These are phyloP conservation scores for Mesorhabditis belari DNA, from an alignment of 2,888 invertebrate species.

Conservation along the genomic window DNA sequence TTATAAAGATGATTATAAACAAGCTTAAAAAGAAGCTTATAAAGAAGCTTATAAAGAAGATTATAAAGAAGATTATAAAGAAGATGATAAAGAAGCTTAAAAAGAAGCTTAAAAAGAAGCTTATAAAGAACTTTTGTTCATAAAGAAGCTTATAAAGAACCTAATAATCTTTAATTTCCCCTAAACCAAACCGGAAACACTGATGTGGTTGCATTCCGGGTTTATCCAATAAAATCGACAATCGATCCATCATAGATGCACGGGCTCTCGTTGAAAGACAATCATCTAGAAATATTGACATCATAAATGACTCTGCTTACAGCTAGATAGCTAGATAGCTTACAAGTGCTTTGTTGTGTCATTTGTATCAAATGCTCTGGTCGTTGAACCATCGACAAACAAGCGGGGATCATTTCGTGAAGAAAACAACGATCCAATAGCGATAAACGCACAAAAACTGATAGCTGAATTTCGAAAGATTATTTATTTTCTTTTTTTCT, in stretches of 20 bases:
- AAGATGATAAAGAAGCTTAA: no score
- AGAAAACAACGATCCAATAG: slow-evolving; percentile 52
- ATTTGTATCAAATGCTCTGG: slow-evolving; percentile 52
- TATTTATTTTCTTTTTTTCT: background rate
- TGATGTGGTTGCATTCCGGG: slow-evolving; percentile 46
- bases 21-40: no score
- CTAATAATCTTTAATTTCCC: no score
- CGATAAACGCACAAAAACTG: slow-evolving; percentile 51
- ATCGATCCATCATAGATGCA: slow-evolving; percentile 51
- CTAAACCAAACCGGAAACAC: slow-evolving; percentile 38
- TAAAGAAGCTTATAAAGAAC: no score
- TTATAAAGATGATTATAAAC: no score
- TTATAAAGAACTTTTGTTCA: no score
- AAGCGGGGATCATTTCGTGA: slow-evolving; percentile 51
- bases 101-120: no score
- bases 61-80: no score
- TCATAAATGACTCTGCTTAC: no score
- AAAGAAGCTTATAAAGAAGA: no score
- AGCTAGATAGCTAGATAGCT: no score
- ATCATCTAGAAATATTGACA: slow-evolving; percentile 50
- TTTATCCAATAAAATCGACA: slow-evolving; percentile 37
- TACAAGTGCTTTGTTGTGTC: slow-evolving; percentile 51
- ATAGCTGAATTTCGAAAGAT: slow-evolving; percentile 23
- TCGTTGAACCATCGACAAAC: slow-evolving; percentile 44
- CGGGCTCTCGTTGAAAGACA: slow-evolving; percentile 48